Percentiles rank a stretch among this genome's conserved stretches.
These are phyloP conservation scores for Heliothis subflexa DNA, from an alignment of 1,140 invertebrate species.

Conservation along the genomic window DNA sequence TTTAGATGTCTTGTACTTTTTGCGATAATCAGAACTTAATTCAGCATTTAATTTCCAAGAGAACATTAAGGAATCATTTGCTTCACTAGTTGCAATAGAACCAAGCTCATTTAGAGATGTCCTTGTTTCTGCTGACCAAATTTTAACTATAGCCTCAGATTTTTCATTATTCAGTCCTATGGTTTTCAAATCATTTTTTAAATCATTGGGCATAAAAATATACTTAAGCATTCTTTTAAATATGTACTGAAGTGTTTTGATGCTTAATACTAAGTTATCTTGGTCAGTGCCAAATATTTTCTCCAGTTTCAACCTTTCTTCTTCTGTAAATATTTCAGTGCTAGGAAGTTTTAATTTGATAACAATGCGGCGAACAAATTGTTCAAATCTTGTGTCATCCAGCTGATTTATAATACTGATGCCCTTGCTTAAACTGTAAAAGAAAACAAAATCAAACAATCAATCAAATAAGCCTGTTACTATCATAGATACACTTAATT, in stretches of 20 bases:
- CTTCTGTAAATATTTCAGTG: slow-evolving; percentile 74
- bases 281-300: slow-evolving; percentile 76
- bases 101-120: slow-evolving; percentile 68
- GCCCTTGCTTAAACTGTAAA: slow-evolving; percentile 74
- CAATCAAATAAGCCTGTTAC: neutral
- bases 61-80: slow-evolving; percentile 64
- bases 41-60: slow-evolving; percentile 79
- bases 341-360: slow-evolving; percentile 70
- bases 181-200: slow-evolving; percentile 69
- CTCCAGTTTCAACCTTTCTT: slow-evolving; percentile 73
- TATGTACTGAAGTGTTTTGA: slow-evolving; percentile 75
- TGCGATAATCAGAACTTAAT: slow-evolving; percentile 75
- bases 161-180: slow-evolving; percentile 74
- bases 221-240: slow-evolving; percentile 77
- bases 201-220: slow-evolving; percentile 76
- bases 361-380: slow-evolving; percentile 73
- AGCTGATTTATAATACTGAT: slow-evolving; percentile 68
- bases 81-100: slow-evolving; percentile 56
- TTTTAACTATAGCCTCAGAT: slow-evolving; percentile 69
- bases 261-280: slow-evolving; percentile 67
- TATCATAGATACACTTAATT: neutral
- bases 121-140: slow-evolving; percentile 77
- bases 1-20: slow-evolving; percentile 77
- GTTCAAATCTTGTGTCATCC: slow-evolving; percentile 75
- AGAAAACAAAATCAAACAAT: neutral